phyloP scores from a whole-genome alignment of 1,140 invertebrate species.

The Ectropis grisescens region DNA sequence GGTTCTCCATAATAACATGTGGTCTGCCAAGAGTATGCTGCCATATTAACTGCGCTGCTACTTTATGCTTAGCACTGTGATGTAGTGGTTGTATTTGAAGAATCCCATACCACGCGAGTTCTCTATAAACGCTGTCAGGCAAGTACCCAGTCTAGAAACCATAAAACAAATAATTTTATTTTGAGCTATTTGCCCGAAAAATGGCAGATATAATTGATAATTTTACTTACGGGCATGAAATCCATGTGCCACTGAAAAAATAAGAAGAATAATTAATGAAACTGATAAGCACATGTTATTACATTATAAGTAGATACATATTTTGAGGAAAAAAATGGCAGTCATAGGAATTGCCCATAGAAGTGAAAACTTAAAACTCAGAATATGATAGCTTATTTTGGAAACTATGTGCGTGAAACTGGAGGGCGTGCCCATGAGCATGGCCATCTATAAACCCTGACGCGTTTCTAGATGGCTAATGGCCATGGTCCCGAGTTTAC shows the following conservation, averaged over 20 bases:
- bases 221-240: constrained; percentile 56
- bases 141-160: constrained; percentile 47
- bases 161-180: neutral
- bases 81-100: constrained; percentile 56
- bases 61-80: constrained; percentile 50
- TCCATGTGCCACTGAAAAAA: constrained; percentile 61
- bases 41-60: constrained; percentile 55
- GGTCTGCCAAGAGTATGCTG: constrained; percentile 55
- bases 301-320: constrained; percentile 1
- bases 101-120: constrained; percentile 62
- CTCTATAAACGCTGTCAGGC: constrained; percentile 56
- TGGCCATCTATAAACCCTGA: no score
- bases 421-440: no score
- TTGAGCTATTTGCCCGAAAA: no score
- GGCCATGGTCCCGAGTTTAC: no score
- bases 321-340: no score
- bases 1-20: constrained; percentile 55
- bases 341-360: no score
- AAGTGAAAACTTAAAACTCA: no score
- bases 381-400: no score
- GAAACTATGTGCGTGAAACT: no score
- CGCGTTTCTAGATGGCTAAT: no score
- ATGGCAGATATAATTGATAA: neutral
- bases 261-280: constrained; percentile 7
- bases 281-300: neutral